Base-by-base conservation (phyloP, 1,140 invertebrate genomes). In the Conopomorpha cramerella region DNA sequence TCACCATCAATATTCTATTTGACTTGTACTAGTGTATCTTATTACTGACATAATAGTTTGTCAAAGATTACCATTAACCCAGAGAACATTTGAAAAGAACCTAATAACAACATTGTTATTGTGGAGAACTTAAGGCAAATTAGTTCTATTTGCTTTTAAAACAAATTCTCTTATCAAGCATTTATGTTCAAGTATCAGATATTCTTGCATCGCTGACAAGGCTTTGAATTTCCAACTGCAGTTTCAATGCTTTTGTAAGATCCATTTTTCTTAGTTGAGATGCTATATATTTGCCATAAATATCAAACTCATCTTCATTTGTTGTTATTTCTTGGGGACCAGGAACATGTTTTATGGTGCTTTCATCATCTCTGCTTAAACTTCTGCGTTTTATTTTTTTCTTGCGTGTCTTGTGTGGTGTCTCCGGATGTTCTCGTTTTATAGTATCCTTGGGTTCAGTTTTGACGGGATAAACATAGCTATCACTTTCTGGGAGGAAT, bases 281-380 rank as follows among this genome's bases (percentile, higher is more conserved):
- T 2, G 64, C 64, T 35, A 68, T 63, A 35, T 48, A 68, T 41
- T 65, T 68, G 6, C 63, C 64, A 45, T 63, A 68, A 25, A 68
- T 61, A 48, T 68, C 64, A 59, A 68, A 65, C 39, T 65, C 61
- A 49, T 65, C 61, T 26, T 68, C 59, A 28, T 39, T 46, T 19
- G 27, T 16, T 11, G 15, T 2, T 29, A 4, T 41, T 33, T 37
- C 12, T 15, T 19, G 39, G 4, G 42, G 33, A 11, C 43, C 32
- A 8, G 38, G 23, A 16, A 19, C 42, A 27, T 49, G 48, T 36
- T 56, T 67, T 2, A 50, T 68, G 40, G 59, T 60, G 16, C 41
- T 50, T 52, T 57, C 63, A 18, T 40, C 18, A 8, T 10, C 39
- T 27, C 42, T 23, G 16, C 37, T 16, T 33, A 47, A 45, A 0